A percentile compares a stretch with the other conserved stretches of the same genome.
Conservation (phyloP, 2,888 invertebrate species). For the Tetrapedia diversipes region DNA sequence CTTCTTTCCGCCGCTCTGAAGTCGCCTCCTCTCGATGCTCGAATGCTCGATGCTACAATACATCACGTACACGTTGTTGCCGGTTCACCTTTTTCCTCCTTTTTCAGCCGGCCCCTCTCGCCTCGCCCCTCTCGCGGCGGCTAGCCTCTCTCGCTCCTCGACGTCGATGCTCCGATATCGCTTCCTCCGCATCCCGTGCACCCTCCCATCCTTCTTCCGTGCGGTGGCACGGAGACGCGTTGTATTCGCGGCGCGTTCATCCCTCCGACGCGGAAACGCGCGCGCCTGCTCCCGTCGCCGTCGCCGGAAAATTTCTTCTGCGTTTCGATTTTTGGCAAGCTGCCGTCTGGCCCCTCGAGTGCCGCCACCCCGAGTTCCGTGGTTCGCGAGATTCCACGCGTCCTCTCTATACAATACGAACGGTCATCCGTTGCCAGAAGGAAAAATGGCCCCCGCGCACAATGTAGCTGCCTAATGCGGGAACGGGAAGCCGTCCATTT, state of each 20-base stretch:
- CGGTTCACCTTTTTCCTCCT: conserved; percentile 59
- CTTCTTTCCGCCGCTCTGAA: conserved; percentile 50
- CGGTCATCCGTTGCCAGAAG: no score
- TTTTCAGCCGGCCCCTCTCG: conserved; percentile 43
- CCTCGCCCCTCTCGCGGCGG: conserved; percentile 18
- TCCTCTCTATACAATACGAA: no score
- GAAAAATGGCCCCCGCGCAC: no score
- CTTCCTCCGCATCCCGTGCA: conserved; percentile 37
- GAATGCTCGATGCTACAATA: conserved; percentile 77
- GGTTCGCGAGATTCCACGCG: neutral
- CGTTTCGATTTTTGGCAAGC: conserved; percentile 61
- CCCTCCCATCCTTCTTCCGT: conserved; percentile 20
- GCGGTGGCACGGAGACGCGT: conserved; percentile 40
- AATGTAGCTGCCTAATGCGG: no score
- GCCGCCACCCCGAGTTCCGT: neutral
- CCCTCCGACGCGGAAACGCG: conserved; percentile 56
- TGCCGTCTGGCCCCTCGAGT: conserved; percentile 45
- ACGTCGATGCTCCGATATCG: conserved; percentile 39
- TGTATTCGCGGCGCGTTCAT: conserved; percentile 62
- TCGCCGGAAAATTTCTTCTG: conserved; percentile 61
- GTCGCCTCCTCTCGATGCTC: conserved; percentile 69
- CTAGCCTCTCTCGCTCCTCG: conserved; percentile 37
- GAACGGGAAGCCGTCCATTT: no score
- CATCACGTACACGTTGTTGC: conserved; percentile 76
- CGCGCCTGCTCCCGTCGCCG: conserved; percentile 24